Evolutionary conservation across 2,113 vertebrate species (phyloP).

Genomic region (Empidonax traillii): DNA sequence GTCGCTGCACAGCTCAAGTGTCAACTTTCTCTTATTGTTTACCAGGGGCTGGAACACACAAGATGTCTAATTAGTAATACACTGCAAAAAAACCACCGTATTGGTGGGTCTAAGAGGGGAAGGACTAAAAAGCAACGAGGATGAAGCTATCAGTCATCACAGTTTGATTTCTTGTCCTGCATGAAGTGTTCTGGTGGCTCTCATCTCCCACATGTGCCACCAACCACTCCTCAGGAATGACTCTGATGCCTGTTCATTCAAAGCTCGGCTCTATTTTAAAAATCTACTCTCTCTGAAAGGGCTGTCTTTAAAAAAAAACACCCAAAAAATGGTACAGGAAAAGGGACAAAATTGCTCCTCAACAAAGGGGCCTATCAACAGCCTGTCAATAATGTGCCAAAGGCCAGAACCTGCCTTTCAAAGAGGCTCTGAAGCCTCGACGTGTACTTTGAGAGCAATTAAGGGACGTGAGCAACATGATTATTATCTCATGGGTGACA

Average conservation of each 20-base stretch:
- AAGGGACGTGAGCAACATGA: constrained; percentile 52
- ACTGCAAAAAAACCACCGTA: neutral
- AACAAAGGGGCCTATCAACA: constrained; percentile 62
- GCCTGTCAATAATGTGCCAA: constrained; percentile 68
- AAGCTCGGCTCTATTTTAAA: constrained; percentile 21
- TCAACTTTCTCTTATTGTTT: neutral
- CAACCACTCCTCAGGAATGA: neutral
- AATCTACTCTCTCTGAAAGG: constrained; percentile 42
- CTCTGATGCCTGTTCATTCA: constrained; percentile 13
- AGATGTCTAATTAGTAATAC: neutral
- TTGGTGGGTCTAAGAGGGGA: neutral
- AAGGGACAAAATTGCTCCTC: constrained; percentile 64
- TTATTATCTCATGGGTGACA: constrained; percentile 58
- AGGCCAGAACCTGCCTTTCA: constrained; percentile 63
- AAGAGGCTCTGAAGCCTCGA: constrained; percentile 9
- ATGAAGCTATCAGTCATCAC: neutral
- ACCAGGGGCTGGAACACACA: neutral
- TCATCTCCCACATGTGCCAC: neutral
- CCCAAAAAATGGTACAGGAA: constrained; percentile 45
- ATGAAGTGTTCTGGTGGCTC: neutral
- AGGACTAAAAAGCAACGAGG: neutral
- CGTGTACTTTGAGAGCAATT: constrained; percentile 60
- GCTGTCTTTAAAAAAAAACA: constrained; percentile 1
- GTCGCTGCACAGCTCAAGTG: neutral
- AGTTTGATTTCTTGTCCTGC: neutral